Evolutionary conservation across 2,888 invertebrate genomes (phyloP).

Genomic region (Nyleta sp.): DNA sequence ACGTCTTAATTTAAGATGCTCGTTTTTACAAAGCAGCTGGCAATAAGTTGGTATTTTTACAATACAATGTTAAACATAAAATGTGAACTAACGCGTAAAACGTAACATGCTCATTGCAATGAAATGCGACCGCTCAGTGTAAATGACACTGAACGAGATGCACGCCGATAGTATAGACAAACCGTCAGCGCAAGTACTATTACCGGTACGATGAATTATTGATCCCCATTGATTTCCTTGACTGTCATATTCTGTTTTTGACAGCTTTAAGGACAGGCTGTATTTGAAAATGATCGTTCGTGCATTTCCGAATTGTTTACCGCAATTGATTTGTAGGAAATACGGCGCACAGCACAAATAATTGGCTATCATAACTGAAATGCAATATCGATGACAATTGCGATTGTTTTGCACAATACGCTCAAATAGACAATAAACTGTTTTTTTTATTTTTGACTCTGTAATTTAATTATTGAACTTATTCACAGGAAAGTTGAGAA

Average conservation of each 20-base stretch:
- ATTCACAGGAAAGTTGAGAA: no score
- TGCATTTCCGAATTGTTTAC: conserved; percentile 26
- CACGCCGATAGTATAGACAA: conserved; percentile 26
- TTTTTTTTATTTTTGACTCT: no score
- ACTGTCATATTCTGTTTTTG: conserved; percentile 37
- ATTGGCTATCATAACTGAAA: conserved; percentile 12
- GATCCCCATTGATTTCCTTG: conserved; percentile 40
- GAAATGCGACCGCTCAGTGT: conserved; percentile 18
- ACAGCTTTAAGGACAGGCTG: conserved; percentile 39
- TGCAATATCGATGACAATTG: conserved; percentile 1
- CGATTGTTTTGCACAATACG: background rate
- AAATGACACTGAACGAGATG: conserved; percentile 44
- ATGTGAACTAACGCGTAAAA: background rate
- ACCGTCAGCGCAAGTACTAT: conserved; percentile 46
- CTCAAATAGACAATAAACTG: no score
- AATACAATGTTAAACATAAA: background rate
- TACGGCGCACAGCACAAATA: background rate
- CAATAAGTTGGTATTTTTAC: background rate
- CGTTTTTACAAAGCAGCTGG: background rate
- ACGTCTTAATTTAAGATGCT: no score
- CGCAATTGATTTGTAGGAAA: conserved; percentile 11
- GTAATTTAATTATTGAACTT: no score
- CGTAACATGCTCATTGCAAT: conserved; percentile 6
- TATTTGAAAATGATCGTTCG: conserved; percentile 43
- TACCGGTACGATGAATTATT: conserved; percentile 45